Conservation (phyloP, 2,888 invertebrate genomes). For the Dryocosmus kuriphilus region DNA sequence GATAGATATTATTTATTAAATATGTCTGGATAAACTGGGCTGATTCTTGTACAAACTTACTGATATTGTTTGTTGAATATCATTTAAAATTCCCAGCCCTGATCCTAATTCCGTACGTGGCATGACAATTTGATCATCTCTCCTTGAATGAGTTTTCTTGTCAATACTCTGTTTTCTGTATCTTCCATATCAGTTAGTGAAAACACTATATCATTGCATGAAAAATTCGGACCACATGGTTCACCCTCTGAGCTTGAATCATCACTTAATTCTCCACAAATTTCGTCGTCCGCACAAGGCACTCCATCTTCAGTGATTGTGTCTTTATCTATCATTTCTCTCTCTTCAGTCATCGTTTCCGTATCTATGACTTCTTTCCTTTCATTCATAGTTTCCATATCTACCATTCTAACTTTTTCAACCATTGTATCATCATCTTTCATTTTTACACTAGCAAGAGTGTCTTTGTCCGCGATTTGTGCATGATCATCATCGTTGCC, state of each 20-base stretch:
- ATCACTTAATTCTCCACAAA: conserved; percentile 23
- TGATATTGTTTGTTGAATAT: too few relatives aligned
- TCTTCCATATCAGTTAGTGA: neutral
- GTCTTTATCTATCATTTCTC: neutral
- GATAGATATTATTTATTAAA: too few relatives aligned
- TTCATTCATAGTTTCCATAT: conserved; percentile 35
- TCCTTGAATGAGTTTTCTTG: neutral
- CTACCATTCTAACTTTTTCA: neutral
- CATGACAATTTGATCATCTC: neutral
- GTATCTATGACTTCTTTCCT: neutral
- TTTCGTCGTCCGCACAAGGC: neutral
- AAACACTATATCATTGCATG: conserved; percentile 56
- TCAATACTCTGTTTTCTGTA: neutral
- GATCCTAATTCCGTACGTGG: too few relatives aligned
- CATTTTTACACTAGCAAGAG: conserved; percentile 18
- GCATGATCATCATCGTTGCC: conserved; percentile 61
- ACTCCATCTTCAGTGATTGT: conserved; percentile 30
- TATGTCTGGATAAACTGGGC: too few relatives aligned
- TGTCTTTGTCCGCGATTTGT: neutral
- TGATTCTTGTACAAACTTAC: too few relatives aligned
- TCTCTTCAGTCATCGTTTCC: conserved; percentile 31
- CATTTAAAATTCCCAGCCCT: too few relatives aligned
- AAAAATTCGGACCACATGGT: conserved; percentile 53
- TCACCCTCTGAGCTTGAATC: conserved; percentile 41
- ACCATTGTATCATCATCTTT: conserved; percentile 45